Percentiles rank a stretch among this genome's conserved stretches.
Conservation (phyloP, 1,140 invertebrate genomes). For the Anastrepha ludens region DNA sequence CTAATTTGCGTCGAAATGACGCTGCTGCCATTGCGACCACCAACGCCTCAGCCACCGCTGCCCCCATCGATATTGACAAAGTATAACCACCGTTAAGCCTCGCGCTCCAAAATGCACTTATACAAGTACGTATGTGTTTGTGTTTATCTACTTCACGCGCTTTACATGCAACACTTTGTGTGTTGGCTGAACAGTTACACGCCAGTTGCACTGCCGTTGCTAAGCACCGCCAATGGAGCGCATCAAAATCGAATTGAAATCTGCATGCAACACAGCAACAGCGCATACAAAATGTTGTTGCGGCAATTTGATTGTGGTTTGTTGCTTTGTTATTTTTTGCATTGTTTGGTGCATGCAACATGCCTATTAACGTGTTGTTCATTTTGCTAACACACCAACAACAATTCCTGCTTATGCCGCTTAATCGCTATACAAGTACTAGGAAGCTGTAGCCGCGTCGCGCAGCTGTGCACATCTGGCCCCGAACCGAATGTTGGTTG, state of each 20-base stretch:
- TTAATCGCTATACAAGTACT: background rate
- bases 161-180: background rate
- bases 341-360: constrained; percentile 48
- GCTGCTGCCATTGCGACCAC: background rate
- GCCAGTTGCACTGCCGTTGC: constrained; percentile 4
- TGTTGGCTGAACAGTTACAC: constrained; percentile 33
- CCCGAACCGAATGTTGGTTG: background rate
- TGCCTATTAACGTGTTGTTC: constrained; percentile 49
- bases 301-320: constrained; percentile 17
- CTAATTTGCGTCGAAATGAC: background rate
- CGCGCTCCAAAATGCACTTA: background rate
- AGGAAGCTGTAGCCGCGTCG: background rate
- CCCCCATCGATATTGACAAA: background rate
- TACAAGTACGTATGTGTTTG: background rate
- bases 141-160: background rate
- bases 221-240: constrained; percentile 7
- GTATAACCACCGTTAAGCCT: constrained; percentile 32
- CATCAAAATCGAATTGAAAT: constrained; percentile 48
- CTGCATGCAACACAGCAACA: background rate
- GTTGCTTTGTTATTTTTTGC: background rate
- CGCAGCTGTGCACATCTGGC: background rate
- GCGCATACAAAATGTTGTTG: background rate
- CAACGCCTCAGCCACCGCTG: background rate
- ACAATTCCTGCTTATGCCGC: background rate
- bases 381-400: constrained; percentile 11